Base-by-base conservation (phyloP, 2,888 invertebrate species). In the Limenitis camilla region DNA sequence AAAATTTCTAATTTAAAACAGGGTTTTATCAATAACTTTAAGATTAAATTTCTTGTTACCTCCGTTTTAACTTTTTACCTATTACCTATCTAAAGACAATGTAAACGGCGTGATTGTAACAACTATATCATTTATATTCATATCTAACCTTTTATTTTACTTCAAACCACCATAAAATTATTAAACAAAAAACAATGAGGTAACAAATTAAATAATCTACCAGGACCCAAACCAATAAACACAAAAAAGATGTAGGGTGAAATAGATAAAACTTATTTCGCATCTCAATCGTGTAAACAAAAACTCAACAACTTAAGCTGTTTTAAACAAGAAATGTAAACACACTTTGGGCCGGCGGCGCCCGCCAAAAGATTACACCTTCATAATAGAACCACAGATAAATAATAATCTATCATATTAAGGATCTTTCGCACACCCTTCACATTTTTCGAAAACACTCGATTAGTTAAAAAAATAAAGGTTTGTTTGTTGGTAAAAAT, bases 361-460 rank as follows among this genome's bases (percentile, higher is more conserved):
- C 51, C 76, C 75, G 74, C 71, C 83, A 81, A 84, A 78, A 76
- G 78, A 61, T 74, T 58, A 58, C 76, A 73, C 70, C 55, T 59
- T 52, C 57, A 53, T 56, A 19, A 19, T 19, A 45, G 59, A 59
- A 60, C 63, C 60, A 60, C 57, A 66, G 66, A 67, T 62, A 67
- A 65, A 65, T 60, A 64, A 64, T 54, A 19, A 19, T 19, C 19
- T 19, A 19, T 63, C 64, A 55, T 54, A 69, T 65, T 67, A 58
- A 62, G 63, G 57, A 61, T 62, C 62, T 79, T 82, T 86, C 83
- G 78, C 86, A 82, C 78, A 69, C 74, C 69, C 78, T 79, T 81
- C 71, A 76, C 69, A 79, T 65, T 76, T 71, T 65, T 66, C 67
- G 76, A 84, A 80, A 82, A 72, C 67, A 71, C 66, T 77, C 58